Base-by-base conservation (phyloP, 2,113 vertebrate species). In the Pimephales promelas region DNA sequence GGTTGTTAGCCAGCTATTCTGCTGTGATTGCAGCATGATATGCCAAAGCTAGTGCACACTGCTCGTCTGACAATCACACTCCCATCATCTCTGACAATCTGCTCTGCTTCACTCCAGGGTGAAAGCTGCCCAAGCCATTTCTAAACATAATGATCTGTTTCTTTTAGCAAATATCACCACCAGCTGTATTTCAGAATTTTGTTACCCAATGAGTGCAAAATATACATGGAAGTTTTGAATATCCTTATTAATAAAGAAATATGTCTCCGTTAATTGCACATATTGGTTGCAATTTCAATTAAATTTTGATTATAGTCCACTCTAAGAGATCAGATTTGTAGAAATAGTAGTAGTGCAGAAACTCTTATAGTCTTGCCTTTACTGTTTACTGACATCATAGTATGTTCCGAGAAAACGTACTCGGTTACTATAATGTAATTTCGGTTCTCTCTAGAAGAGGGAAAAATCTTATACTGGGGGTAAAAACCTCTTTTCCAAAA, bases 1-100 rank as follows among this genome's bases (percentile, higher is more conserved):
- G 57, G 80, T 45, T 40, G 66, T 88, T 82, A 73, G 87, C 79
- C 78, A 71, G 88, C 80, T 61, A 49, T 62, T 75, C 62, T 31
- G 68, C 74, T 61, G 56, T 85, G 79, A 81, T 64, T 74, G 26
- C 56, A 66, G 62, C 34, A 36, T 26, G 76, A 56, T 9, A 49
- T 72, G 82, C 71, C 71, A 74, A 57, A 61, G 52, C 70, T 57
- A 28, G 49, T 47, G 26, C 34, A 59, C 66, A 61, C 73, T 66
- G 52, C 13, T 68, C 45, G 31, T 40, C 79, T 59, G 66, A 57
- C 49, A 68, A 59, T 73, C 76, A 64, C 77, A 74, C 54, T 40
- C 64, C 79, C 64, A 47, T 72, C 78, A 71, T 36, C 31, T 16
- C 54, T 26, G 76, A 71, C 83, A 81, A 49, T 28, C 45, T 74